These are phyloP conservation scores for Nipponia nippon DNA, from an alignment of 2,113 vertebrate species.

Conservation along the genomic window DNA sequence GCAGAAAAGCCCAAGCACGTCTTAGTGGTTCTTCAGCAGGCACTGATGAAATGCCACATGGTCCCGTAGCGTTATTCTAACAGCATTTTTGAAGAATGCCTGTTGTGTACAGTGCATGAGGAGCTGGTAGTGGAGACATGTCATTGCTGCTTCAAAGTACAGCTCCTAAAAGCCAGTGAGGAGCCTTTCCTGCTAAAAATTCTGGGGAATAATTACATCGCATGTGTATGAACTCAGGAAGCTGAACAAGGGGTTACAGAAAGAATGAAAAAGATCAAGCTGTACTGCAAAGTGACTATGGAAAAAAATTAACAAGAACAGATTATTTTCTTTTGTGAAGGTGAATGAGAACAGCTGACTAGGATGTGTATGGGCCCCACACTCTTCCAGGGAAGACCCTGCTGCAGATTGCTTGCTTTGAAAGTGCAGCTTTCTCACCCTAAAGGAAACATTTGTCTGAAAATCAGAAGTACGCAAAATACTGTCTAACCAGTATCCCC, in stretches of 20 bases:
- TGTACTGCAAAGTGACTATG: neutral
- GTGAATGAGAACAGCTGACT: neutral
- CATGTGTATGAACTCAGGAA: neutral
- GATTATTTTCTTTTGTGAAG: neutral
- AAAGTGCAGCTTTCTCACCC: neutral
- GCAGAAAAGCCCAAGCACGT: neutral
- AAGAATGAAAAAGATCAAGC: neutral
- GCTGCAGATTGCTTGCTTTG: neutral
- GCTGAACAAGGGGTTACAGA: neutral
- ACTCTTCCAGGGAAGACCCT: neutral
- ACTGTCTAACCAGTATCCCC: neutral
- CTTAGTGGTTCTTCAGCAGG: neutral
- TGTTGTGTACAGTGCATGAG: neutral
- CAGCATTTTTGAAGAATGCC: neutral
- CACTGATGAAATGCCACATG: neutral
- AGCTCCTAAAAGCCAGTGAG: neutral
- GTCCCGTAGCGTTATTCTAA: neutral
- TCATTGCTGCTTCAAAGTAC: neutral
- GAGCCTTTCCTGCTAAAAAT: neutral
- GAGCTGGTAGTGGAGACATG: neutral
- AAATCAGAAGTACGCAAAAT: neutral
- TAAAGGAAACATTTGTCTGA: neutral
- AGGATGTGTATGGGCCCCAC: neutral
- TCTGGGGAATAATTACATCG: neutral
- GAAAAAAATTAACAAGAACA: neutral